Conservation (phyloP, 2,888 invertebrate genomes). For the Sussaba pulchella region DNA sequence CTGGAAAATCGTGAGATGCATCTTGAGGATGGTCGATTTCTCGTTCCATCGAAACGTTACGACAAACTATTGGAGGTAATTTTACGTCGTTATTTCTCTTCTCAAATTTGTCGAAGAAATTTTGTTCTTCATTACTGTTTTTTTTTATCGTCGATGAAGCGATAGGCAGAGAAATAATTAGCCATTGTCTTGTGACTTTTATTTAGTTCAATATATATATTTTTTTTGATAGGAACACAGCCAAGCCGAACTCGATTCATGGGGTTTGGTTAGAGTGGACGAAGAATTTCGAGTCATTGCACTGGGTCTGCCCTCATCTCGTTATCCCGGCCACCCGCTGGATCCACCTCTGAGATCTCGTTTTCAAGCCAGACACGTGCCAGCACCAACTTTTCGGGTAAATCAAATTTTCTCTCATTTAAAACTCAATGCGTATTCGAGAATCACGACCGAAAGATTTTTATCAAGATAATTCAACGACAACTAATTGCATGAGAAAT, state of each 20-base stretch:
- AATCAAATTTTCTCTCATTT: conserved; percentile 69
- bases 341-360: conserved; percentile 98
- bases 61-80: conserved; percentile 93
- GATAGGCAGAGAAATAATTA: too few relatives aligned
- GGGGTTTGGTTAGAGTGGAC: conserved; percentile 96
- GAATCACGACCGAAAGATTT: conserved; percentile 29
- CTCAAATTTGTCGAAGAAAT: conserved; percentile 1
- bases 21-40: conserved; percentile 97
- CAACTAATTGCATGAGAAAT: conserved; percentile 26
- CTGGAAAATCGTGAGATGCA: conserved; percentile 99
- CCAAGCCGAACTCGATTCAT: conserved; percentile 91
- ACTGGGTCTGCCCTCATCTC: conserved; percentile 95
- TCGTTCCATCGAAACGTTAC: conserved; percentile 95
- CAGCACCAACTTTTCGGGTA: conserved; percentile 89
- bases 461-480: conserved; percentile 47
- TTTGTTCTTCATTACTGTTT: neutral
- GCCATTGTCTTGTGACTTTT: too few relatives aligned
- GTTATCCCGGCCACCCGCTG: conserved; percentile 95
- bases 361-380: conserved; percentile 96
- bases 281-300: conserved; percentile 97
- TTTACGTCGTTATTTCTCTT: neutral
- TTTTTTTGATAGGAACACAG: conserved; percentile 89
- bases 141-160: neutral
- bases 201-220: neutral
- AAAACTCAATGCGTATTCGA: conserved; percentile 6